Conservation (phyloP, 2,888 invertebrate genomes). For the Amphimallon solstitiale region DNA sequence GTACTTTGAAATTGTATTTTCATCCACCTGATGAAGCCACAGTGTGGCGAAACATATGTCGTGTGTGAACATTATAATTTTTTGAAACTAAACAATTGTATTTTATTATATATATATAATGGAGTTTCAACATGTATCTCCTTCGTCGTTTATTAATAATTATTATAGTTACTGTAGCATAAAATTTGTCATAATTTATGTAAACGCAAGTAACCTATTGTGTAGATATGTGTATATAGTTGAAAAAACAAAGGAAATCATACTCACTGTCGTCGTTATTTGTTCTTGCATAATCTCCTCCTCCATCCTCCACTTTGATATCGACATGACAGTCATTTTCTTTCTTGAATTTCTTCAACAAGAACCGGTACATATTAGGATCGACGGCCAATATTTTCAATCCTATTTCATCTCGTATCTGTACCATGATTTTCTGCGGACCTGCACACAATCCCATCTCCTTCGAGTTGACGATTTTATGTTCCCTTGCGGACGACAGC, state of each 20-base stretch:
- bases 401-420: slow-evolving; percentile 75
- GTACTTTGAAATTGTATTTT: no score
- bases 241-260: slow-evolving; percentile 18
- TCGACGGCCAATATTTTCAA: slow-evolving; percentile 83
- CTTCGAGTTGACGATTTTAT: slow-evolving; percentile 64
- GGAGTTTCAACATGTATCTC: no score
- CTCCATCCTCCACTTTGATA: slow-evolving; percentile 51
- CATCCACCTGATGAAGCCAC: no score
- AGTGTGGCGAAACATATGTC: no score
- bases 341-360: slow-evolving; percentile 69
- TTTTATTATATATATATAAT: no score
- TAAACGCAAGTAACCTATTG: no score
- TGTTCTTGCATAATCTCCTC: slow-evolving; percentile 43
- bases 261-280: slow-evolving; percentile 50
- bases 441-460: slow-evolving; percentile 72
- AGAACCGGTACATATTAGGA: slow-evolving; percentile 79
- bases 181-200: no score
- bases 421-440: slow-evolving; percentile 81
- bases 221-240: no score
- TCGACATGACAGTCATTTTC: slow-evolving; percentile 62
- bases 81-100: no score
- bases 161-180: no score
- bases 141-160: no score
- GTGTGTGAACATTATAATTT: no score
- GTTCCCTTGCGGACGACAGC: slow-evolving; percentile 79